Percentiles rank a stretch among this genome's conserved stretches.
Evolutionary conservation across 2,113 vertebrate species (phyloP).

Genomic region (Burhinus oedicnemus): DNA sequence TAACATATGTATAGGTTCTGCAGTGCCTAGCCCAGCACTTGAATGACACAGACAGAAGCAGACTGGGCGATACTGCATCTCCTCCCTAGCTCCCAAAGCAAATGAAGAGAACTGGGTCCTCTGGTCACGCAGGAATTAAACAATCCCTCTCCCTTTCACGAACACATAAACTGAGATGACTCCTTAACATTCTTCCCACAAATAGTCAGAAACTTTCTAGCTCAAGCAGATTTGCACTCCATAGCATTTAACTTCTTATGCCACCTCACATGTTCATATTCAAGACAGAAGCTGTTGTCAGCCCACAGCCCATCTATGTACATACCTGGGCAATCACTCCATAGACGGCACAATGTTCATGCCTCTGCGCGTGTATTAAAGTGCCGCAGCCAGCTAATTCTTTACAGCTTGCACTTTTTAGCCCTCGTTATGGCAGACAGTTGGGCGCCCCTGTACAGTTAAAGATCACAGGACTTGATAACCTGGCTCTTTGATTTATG

Average conservation of each 20-base stretch:
- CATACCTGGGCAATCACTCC: not conserved
- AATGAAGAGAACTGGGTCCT: not conserved
- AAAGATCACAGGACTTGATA: slow-evolving; percentile 97
- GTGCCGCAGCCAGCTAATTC: slow-evolving; percentile 79
- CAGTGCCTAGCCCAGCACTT: not conserved
- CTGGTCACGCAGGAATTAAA: not conserved
- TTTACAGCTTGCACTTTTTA: slow-evolving; percentile 87
- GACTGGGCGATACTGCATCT: not conserved
- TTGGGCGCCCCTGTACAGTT: slow-evolving; percentile 95
- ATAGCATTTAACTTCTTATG: not conserved
- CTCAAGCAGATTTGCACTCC: not conserved
- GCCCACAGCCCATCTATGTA: not conserved
- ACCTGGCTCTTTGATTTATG: slow-evolving; percentile 95
- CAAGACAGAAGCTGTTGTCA: not conserved
- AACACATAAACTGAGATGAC: not conserved
- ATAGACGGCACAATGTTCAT: not conserved
- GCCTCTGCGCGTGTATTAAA: not conserved
- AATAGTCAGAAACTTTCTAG: not conserved
- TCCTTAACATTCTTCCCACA: rapidly evolving
- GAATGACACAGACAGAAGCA: not conserved
- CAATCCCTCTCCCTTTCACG: not conserved
- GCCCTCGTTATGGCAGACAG: slow-evolving; percentile 88
- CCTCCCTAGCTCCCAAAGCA: not conserved
- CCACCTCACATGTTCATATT: not conserved
- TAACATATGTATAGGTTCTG: not conserved